These are phyloP conservation scores for Dolomedes plantarius DNA, from an alignment of 2,888 invertebrate genomes.

Conservation along the genomic window DNA sequence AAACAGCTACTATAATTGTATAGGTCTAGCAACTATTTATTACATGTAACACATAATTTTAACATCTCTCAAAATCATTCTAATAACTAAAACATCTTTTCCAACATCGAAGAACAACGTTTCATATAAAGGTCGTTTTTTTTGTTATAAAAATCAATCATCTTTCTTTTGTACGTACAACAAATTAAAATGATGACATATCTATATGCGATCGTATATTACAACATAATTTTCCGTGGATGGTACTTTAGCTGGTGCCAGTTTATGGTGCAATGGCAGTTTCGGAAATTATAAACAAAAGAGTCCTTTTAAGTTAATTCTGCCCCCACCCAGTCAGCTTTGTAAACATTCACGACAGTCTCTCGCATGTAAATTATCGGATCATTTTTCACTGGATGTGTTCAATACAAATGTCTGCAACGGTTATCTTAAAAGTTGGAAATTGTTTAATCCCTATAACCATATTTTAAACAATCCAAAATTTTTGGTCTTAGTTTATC, in stretches of 20 bases:
- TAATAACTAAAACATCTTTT: conserved; percentile 48
- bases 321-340: no score
- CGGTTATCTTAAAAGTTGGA: no score
- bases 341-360: no score
- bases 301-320: no score
- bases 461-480: no score
- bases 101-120: conserved; percentile 44
- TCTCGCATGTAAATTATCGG: no score
- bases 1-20: conserved; percentile 63
- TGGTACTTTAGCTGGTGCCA: conserved; percentile 8
- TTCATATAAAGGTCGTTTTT: conserved; percentile 19
- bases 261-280: conserved; percentile 29
- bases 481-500: no score
- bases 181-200: neutral
- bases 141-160: conserved; percentile 17
- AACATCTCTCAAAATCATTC: conserved; percentile 58
- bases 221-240: neutral
- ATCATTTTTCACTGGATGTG: no score
- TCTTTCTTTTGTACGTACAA: neutral
- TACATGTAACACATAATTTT: conserved; percentile 35
- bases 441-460: no score
- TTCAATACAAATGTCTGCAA: no score
- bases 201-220: neutral
- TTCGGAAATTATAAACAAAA: no score
- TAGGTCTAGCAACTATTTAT: conserved; percentile 66